A percentile compares a stretch with the other conserved stretches of the same genome.
Evolutionary conservation across 2,113 vertebrate genomes (phyloP).

Genomic region (Forbesichthys papilliferus): DNA sequence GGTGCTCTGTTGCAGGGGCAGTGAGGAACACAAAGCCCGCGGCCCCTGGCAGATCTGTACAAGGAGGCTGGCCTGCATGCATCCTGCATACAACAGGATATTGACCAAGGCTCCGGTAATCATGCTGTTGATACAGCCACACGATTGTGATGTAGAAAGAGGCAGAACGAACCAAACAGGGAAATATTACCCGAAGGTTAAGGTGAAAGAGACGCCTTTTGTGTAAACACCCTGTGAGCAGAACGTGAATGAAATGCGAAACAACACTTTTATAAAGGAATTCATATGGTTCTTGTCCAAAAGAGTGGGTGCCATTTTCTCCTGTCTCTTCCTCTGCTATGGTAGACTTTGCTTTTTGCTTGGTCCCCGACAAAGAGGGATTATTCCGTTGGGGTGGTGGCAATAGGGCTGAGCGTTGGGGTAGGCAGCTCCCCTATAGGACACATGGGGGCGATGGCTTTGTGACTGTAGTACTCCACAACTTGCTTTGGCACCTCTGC

Average conservation of each 20-base stretch:
- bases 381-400: constrained; percentile 77
- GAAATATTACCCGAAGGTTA: constrained; percentile 37
- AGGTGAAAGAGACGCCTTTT: constrained; percentile 18
- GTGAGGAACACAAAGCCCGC: constrained; percentile 28
- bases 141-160: constrained; percentile 31
- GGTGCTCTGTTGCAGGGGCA: constrained; percentile 22
- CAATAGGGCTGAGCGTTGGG: constrained; percentile 75
- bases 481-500: constrained; percentile 94
- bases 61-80: constrained; percentile 51
- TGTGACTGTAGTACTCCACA: constrained; percentile 93
- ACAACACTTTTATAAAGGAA: constrained; percentile 45
- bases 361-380: not conserved
- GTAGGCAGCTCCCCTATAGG: constrained; percentile 63
- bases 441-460: constrained; percentile 83
- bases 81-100: constrained; percentile 28
- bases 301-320: constrained; percentile 30
- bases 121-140: constrained; percentile 49
- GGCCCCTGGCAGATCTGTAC: constrained; percentile 23
- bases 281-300: constrained; percentile 42
- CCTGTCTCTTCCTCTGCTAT: constrained; percentile 30
- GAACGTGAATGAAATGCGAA: constrained; percentile 45
- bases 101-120: constrained; percentile 28
- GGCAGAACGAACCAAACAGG: constrained; percentile 31
- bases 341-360: constrained; percentile 42
- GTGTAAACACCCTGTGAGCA: constrained; percentile 58